These are phyloP conservation scores for Epinephelus cyanopodus DNA, from an alignment of 2,113 vertebrate genomes.

Conservation along the genomic window DNA sequence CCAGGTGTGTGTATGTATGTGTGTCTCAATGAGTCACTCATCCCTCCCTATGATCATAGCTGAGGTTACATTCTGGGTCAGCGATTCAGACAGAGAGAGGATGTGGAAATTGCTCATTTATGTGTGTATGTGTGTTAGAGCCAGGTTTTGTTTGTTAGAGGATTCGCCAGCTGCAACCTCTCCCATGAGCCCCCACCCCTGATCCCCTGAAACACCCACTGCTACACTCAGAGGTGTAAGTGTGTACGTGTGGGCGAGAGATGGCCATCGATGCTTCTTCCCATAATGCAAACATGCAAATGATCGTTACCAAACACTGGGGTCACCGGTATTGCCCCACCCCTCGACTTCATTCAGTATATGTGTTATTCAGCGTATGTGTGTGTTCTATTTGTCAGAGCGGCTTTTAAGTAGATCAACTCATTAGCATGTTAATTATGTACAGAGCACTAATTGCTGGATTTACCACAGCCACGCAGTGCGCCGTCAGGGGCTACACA, in stretches of 20 bases:
- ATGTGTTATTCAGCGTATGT: slow-evolving; percentile 42
- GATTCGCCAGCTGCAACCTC: slow-evolving; percentile 77
- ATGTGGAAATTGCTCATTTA: slow-evolving; percentile 79
- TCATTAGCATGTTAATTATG: slow-evolving; percentile 90
- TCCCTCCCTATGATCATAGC: slow-evolving; percentile 80
- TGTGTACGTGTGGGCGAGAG: slow-evolving; percentile 29
- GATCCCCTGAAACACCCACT: slow-evolving; percentile 59
- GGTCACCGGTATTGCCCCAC: slow-evolving; percentile 64
- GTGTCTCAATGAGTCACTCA: slow-evolving; percentile 70
- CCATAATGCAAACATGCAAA: slow-evolving; percentile 77
- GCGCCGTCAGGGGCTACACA: slow-evolving; percentile 61
- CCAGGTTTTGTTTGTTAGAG: slow-evolving; percentile 76
- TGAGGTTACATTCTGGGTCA: slow-evolving; percentile 77
- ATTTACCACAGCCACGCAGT: slow-evolving; percentile 77
- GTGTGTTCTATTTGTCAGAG: slow-evolving; percentile 71
- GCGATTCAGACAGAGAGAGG: slow-evolving; percentile 78
- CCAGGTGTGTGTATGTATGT: slow-evolving; percentile 69
- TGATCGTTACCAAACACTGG: slow-evolving; percentile 59
- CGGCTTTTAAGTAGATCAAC: slow-evolving; percentile 85
- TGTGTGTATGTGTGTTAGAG: slow-evolving; percentile 42
- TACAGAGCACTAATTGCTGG: slow-evolving; percentile 85
- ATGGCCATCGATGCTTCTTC: slow-evolving; percentile 56
- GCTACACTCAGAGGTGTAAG: slow-evolving; percentile 46
- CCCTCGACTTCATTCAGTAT: slow-evolving; percentile 63
- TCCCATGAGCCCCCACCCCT: slow-evolving; percentile 69